Percentiles rank a stretch among this genome's conserved stretches.
These are phyloP conservation scores for Heliconius sara DNA, from an alignment of 2,888 invertebrate species.

Conservation along the genomic window DNA sequence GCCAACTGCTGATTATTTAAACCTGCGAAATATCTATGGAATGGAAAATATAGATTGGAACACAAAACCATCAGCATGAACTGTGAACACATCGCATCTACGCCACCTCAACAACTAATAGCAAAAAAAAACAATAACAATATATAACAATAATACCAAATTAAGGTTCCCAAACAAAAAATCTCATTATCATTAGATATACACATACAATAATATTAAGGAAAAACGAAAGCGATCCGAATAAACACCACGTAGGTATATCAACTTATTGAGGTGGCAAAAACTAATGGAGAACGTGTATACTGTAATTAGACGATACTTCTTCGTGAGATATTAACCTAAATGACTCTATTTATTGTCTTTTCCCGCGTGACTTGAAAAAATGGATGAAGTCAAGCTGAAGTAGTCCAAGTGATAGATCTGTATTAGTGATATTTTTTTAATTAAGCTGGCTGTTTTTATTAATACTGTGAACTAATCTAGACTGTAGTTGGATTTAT, in stretches of 20 bases:
- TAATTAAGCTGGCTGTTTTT: neutral
- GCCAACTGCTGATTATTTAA: too few species aligned
- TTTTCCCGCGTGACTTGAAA: conserved; percentile 54
- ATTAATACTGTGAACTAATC: neutral
- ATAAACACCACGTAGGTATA: conserved; percentile 43
- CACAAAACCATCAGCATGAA: too few species aligned
- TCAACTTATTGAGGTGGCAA: conserved; percentile 45
- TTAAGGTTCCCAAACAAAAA: conserved; percentile 5
- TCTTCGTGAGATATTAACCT: conserved; percentile 65
- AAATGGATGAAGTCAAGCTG: conserved; percentile 44
- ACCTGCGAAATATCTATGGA: too few species aligned
- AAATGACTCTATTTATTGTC: conserved; percentile 60
- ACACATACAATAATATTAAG: conserved; percentile 9
- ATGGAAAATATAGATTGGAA: too few species aligned
- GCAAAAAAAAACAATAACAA: neutral
- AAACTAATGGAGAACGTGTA: conserved; percentile 52
- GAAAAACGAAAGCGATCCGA: conserved; percentile 41
- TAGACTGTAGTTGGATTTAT: too few species aligned
- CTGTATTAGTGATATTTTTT: neutral
- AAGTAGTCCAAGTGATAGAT: conserved; percentile 9
- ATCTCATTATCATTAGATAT: conserved; percentile 31
- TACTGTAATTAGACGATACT: conserved; percentile 70
- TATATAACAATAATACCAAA: neutral
- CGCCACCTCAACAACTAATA: neutral
- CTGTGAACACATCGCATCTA: too few species aligned